Conservation (phyloP, 2,888 invertebrate species). For the Patella depressa region DNA sequence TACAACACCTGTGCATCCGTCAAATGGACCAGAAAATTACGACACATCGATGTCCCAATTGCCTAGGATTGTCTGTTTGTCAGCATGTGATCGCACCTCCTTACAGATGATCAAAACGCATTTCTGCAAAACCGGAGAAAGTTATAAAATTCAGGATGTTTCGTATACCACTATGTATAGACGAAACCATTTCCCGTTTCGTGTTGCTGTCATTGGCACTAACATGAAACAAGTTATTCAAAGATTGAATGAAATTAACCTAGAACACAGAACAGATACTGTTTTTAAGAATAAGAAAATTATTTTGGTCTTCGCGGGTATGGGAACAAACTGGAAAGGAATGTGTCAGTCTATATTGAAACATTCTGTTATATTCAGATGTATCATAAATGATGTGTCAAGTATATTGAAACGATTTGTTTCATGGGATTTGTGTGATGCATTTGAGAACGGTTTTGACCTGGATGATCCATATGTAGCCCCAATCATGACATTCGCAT, state of each 20-base stretch:
- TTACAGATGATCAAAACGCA: not conserved
- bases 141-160: not conserved
- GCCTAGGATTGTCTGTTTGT: not conserved
- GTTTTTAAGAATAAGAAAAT: conserved; percentile 12
- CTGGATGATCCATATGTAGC: conserved; percentile 37
- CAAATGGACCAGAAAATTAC: not conserved
- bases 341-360: conserved; percentile 30
- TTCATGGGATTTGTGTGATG: conserved; percentile 31
- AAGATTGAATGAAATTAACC: not conserved
- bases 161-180: conserved; percentile 20
- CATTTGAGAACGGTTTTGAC: conserved; percentile 32
- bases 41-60: not conserved
- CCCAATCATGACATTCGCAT: conserved; percentile 48
- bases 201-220: conserved; percentile 12
- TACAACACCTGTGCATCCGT: not conserved
- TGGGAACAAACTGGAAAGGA: conserved; percentile 37
- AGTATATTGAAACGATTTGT: conserved; percentile 16
- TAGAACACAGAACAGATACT: not conserved
- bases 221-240: not conserved
- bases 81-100: not conserved
- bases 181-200: conserved; percentile 24
- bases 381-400: conserved; percentile 25
- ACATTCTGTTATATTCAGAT: conserved; percentile 21
- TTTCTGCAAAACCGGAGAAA: not conserved
- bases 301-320: conserved; percentile 33